Base-by-base conservation (phyloP, 1,140 invertebrate species). In the Lethrus apterus region DNA sequence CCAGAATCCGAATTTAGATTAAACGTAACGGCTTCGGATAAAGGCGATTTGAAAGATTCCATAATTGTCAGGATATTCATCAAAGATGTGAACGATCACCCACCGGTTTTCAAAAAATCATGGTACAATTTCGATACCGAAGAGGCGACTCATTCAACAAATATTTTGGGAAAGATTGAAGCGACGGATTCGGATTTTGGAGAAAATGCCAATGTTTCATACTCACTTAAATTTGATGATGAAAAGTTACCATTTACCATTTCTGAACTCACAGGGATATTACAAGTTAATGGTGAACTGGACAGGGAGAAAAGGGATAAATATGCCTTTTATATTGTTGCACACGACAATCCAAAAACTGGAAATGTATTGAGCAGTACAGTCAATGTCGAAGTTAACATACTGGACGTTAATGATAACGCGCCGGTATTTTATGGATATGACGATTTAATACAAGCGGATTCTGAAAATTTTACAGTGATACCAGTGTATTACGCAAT, bases 21-120 rank as follows among this genome's bases (percentile, higher is more conserved):
- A 4, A 86, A 87, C 53, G 71, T 93, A 0, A 75, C 80, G 0
- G 89, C 86, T 0, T 73, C 71, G 3, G 90, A 94, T 63, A 76
- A 79, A 3, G 87, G 82, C 4, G 80, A 78, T 1, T 64, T 91
- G 0, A 76, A 72, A 35, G 81, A 88, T 40, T 70, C 73, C 32
- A 76, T 86, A 2, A 78, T 76, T 24, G 67, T 93, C 1, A 76
- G 81, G 40, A 67, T 84, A 0, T 69, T 74, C 19, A 71, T 93
- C 0, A 78, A 79, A 49, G 89, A 93, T 65, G 76, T 91, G 0
- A 94, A 94, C 60, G 84, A 93, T 59, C 87, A 92, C 61, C 76
- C 82, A 10, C 90, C 90, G 0, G 75, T 79, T 32, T 94, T 93
- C 52, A 80, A 79, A 49, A 81, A 86, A 56, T 74, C 81, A 1